Percentiles rank a stretch among this genome's conserved stretches.
These are phyloP conservation scores for Serranus cabrilla DNA, from an alignment of 2,797 vertebrate species.

Conservation along the genomic window DNA sequence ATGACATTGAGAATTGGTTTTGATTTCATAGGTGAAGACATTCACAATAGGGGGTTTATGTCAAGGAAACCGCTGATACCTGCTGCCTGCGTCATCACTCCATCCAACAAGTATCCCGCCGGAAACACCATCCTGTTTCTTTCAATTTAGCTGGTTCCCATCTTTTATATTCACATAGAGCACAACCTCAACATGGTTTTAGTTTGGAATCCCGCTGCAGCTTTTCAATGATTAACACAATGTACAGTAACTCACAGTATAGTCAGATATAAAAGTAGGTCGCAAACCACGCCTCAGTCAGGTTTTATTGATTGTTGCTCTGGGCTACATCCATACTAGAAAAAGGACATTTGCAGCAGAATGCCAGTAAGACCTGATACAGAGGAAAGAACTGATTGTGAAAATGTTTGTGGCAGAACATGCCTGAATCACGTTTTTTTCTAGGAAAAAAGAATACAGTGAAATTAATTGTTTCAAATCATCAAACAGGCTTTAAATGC, in stretches of 20 bases:
- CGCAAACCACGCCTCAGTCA: neutral
- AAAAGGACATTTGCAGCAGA: conserved; percentile 10
- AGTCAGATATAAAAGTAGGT: conserved; percentile 24
- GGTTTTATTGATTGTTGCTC: conserved; percentile 30
- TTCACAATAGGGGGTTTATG: conserved; percentile 6
- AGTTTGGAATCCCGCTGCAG: neutral
- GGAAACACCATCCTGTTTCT: conserved; percentile 4
- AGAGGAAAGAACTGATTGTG: neutral
- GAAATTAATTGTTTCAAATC: conserved; percentile 18
- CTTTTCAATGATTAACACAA: conserved; percentile 5
- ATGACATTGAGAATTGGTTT: neutral
- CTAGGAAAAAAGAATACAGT: neutral
- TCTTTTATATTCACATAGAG: neutral
- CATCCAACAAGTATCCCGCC: neutral
- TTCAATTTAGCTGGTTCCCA: neutral
- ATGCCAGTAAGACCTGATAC: conserved; percentile 1
- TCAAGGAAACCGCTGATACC: neutral
- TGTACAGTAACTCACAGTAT: neutral
- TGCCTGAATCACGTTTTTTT: neutral
- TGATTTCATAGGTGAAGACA: neutral
- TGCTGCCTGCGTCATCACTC: neutral
- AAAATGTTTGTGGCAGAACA: neutral
- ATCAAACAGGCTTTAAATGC: conserved; percentile 12
- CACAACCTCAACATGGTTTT: neutral
- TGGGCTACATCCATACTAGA: conserved; percentile 3